Evolutionary conservation across 2,888 invertebrate species (phyloP).

Genomic region (Danaus chrysippus): DNA sequence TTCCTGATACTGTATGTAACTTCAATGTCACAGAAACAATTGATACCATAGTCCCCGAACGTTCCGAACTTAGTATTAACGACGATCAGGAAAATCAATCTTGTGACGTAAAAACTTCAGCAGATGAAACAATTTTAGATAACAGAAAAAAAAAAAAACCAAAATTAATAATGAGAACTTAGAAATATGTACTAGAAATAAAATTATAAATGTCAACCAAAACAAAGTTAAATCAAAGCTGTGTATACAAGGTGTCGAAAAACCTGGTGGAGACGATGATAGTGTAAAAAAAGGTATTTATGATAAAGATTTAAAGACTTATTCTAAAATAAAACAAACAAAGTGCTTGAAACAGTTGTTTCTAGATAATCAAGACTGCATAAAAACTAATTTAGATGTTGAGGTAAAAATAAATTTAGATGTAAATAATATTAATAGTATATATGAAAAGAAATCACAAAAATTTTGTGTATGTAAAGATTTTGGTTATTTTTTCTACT

Average conservation of each 20-base stretch:
- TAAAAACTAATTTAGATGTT: slow-evolving; percentile 17
- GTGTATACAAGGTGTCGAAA: slow-evolving; percentile 60
- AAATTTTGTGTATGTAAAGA: slow-evolving; percentile 59
- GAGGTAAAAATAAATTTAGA: slow-evolving; percentile 26
- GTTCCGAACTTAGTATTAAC: not conserved
- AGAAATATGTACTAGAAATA: slow-evolving; percentile 18
- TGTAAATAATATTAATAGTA: slow-evolving; percentile 24
- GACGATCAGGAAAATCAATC: not conserved
- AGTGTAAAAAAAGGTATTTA: slow-evolving; percentile 14
- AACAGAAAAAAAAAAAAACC: not conserved
- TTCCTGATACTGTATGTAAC: not conserved
- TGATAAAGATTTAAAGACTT: slow-evolving; percentile 42
- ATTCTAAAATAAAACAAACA: slow-evolving; percentile 38
- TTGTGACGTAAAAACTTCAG: not conserved
- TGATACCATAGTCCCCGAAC: not conserved
- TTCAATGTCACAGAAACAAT: not conserved
- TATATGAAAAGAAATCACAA: slow-evolving; percentile 14
- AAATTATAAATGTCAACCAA: slow-evolving; percentile 24
- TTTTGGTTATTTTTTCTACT: slow-evolving; percentile 52
- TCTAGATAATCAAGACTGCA: slow-evolving; percentile 1
- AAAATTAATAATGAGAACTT: slow-evolving; percentile 4
- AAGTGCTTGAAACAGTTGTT: slow-evolving; percentile 9
- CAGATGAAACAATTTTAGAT: not conserved
- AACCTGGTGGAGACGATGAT: slow-evolving; percentile 52
- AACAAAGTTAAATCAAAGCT: slow-evolving; percentile 46